Percentiles rank a stretch among this genome's conserved stretches.
Conservation (phyloP, 2,113 vertebrate species). For the Todiramphus chloris region DNA sequence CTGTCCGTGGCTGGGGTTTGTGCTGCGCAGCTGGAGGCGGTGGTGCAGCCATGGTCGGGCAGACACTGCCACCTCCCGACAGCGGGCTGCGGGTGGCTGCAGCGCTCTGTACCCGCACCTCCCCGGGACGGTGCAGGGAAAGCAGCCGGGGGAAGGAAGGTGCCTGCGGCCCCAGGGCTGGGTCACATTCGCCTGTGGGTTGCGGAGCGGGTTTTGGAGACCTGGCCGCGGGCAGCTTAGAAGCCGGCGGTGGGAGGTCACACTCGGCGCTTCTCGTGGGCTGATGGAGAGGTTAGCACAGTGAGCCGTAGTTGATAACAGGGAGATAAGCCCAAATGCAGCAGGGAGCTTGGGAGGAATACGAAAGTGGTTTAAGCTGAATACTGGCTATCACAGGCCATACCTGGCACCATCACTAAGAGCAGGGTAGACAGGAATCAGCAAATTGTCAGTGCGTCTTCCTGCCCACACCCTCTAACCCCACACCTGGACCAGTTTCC, state of each 20-base stretch:
- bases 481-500: not conserved
- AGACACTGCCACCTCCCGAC: slow-evolving; percentile 69
- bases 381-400: not conserved
- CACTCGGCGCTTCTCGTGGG: rapidly evolving
- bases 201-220: not conserved
- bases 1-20: rapidly evolving
- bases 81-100: not conserved
- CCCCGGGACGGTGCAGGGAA: not conserved
- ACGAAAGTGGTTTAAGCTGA: not conserved
- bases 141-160: rapidly evolving
- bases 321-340: not conserved
- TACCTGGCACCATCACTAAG: not conserved
- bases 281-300: not conserved
- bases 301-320: not conserved
- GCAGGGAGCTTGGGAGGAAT: not conserved
- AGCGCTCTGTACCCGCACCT: rapidly evolving
- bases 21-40: not conserved
- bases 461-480: not conserved
- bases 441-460: not conserved
- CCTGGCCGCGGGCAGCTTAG: rapidly evolving
- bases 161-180: rapidly evolving
- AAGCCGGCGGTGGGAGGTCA: not conserved
- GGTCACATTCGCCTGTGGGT: rapidly evolving
- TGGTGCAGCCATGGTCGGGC: not conserved
- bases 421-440: not conserved